Percentiles rank a stretch among this genome's conserved stretches.
Evolutionary conservation across 2,113 vertebrate genomes (phyloP).

Genomic region (Callipepla squamata): DNA sequence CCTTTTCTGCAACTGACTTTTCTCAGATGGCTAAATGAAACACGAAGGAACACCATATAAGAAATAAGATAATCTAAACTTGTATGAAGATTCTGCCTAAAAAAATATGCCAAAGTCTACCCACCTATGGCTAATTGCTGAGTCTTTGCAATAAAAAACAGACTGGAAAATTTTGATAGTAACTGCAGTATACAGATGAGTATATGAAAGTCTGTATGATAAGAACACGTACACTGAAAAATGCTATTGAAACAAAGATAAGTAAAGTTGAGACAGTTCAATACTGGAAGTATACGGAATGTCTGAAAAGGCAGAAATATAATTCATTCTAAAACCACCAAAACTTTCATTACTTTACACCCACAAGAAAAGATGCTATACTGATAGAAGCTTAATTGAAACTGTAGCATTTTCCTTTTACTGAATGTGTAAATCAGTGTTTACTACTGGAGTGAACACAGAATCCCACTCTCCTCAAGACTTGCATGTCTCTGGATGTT

Average conservation of each 20-base stretch:
- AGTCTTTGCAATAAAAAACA: neutral
- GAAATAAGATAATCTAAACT: neutral
- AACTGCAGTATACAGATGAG: neutral
- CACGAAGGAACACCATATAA: neutral
- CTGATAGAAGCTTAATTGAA: constrained; percentile 24
- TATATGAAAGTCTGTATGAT: neutral
- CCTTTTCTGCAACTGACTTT: neutral
- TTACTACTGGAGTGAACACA: constrained; percentile 42
- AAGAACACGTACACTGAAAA: neutral
- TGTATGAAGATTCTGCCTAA: neutral
- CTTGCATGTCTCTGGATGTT: constrained; percentile 43
- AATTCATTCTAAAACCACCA: neutral
- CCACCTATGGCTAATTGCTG: neutral
- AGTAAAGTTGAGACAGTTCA: neutral
- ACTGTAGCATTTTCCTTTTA: neutral
- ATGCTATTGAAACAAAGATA: neutral
- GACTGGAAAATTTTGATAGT: neutral
- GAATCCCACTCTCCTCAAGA: constrained; percentile 41
- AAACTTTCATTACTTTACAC: neutral
- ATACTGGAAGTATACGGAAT: neutral
- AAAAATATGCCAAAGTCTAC: neutral
- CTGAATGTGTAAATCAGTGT: constrained; percentile 29
- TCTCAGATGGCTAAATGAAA: neutral
- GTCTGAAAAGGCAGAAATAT: neutral
- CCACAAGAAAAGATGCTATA: neutral